Conservation (phyloP, 2,888 invertebrate genomes). For the Nectonema munidae region DNA sequence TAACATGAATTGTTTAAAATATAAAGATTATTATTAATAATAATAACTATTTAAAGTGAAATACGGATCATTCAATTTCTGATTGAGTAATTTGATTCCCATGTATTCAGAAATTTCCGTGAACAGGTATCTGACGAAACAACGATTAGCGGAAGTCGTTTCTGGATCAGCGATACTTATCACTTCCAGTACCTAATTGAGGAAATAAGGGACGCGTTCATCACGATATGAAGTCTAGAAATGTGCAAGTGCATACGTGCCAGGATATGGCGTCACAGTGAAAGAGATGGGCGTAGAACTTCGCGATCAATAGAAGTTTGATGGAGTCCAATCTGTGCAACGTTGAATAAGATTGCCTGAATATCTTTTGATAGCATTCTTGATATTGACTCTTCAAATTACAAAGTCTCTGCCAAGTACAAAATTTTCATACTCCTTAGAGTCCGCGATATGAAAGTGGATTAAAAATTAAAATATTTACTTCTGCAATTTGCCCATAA, state of each 20-base stretch:
- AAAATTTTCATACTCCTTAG: slow-evolving; percentile 15
- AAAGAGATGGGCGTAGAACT: slow-evolving; percentile 74
- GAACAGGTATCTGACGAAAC: slow-evolving; percentile 85
- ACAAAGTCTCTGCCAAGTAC: slow-evolving; percentile 37
- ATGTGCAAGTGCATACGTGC: slow-evolving; percentile 27
- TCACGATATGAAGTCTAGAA: background rate
- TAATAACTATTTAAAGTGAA: slow-evolving; percentile 22
- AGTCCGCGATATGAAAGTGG: too few species aligned
- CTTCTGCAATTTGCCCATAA: slow-evolving; percentile 63
- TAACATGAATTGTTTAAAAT: too few species aligned
- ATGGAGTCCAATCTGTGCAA: slow-evolving; percentile 68
- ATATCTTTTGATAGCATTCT: slow-evolving; percentile 65
- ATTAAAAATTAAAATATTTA: slow-evolving; percentile 18
- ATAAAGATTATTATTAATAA: background rate
- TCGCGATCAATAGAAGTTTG: slow-evolving; percentile 68
- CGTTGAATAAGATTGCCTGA: slow-evolving; percentile 67
- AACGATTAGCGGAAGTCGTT: slow-evolving; percentile 75
- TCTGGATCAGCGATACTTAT: slow-evolving; percentile 78
- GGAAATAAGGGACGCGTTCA: slow-evolving; percentile 7
- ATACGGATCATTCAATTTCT: slow-evolving; percentile 54
- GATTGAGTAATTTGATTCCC: slow-evolving; percentile 63
- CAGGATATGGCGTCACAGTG: slow-evolving; percentile 86
- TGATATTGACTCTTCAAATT: slow-evolving; percentile 65
- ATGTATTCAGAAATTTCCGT: slow-evolving; percentile 70
- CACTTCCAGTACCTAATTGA: slow-evolving; percentile 37